These are phyloP conservation scores for Tachina fera DNA, from an alignment of 2,888 invertebrate genomes.

Conservation along the genomic window DNA sequence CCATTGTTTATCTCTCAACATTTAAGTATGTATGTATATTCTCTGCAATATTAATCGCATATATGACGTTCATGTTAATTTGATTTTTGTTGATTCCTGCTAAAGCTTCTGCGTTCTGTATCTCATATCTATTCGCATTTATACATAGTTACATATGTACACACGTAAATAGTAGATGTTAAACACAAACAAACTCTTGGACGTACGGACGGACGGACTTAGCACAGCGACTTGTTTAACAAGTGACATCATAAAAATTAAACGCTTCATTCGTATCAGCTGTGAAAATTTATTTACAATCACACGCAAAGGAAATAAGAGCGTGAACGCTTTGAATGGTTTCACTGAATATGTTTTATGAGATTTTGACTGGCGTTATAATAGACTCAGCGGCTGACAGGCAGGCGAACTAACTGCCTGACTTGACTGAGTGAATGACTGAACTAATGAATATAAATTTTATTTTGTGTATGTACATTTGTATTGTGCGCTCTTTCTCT, in stretches of 20 bases:
- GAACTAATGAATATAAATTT: slow-evolving; percentile 54
- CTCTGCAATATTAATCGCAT: slow-evolving; percentile 40
- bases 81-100: slow-evolving; percentile 50
- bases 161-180: slow-evolving; percentile 3
- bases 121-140: not conserved
- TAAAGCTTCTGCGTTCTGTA: slow-evolving; percentile 42
- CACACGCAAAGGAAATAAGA: slow-evolving; percentile 52
- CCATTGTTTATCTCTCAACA: not conserved
- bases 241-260: slow-evolving; percentile 72
- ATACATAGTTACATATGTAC: too few species aligned
- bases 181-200: not conserved
- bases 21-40: too few species aligned
- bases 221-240: slow-evolving; percentile 66
- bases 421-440: slow-evolving; percentile 18
- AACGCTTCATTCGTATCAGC: slow-evolving; percentile 71
- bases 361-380: slow-evolving; percentile 4
- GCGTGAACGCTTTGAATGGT: slow-evolving; percentile 48
- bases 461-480: not conserved
- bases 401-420: not conserved
- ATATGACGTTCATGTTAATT: slow-evolving; percentile 69
- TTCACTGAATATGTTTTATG: slow-evolving; percentile 38
- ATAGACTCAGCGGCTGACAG: not conserved
- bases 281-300: slow-evolving; percentile 69
- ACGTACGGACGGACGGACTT: slow-evolving; percentile 3
- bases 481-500: slow-evolving; percentile 19